Percentiles rank a stretch among this genome's conserved stretches.
Evolutionary conservation across 2,797 vertebrate genomes (phyloP).

Genomic region (Silurus aristotelis): DNA sequence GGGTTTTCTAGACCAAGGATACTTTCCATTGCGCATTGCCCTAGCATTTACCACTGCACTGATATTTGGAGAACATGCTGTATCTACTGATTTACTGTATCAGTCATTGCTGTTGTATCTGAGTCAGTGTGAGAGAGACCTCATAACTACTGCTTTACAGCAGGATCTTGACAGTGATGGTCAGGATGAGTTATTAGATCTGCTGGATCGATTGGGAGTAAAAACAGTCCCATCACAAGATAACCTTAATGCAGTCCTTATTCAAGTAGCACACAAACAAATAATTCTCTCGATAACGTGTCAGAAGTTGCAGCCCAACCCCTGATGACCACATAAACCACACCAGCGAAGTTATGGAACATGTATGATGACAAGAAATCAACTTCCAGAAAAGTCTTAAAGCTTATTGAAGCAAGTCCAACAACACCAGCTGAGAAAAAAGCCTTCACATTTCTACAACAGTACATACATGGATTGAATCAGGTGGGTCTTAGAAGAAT

Average conservation of each 20-base stretch:
- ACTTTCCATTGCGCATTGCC: conserved; percentile 28
- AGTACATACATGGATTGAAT: too few species aligned
- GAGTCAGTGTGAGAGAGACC: conserved; percentile 8
- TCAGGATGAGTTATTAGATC: background rate
- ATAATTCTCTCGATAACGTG: background rate
- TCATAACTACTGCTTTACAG: conserved; percentile 45
- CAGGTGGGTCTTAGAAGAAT: too few species aligned
- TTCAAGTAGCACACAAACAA: background rate
- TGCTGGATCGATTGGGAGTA: background rate
- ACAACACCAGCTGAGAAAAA: too few species aligned
- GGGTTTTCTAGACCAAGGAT: conserved; percentile 51
- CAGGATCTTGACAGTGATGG: background rate
- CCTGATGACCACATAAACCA: too few species aligned
- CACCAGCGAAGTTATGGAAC: too few species aligned
- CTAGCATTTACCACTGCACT: background rate
- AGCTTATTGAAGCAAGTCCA: too few species aligned
- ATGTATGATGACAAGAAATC: too few species aligned
- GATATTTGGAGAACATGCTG: too few species aligned
- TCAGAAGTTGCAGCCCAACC: background rate
- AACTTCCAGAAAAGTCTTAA: too few species aligned
- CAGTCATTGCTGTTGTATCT: conserved; percentile 22
- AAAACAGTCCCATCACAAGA: background rate
- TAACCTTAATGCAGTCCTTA: background rate
- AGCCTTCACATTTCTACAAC: too few species aligned
- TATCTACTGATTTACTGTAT: too few species aligned